Base-by-base conservation (phyloP, 1,140 invertebrate species). In the Pteromalus puparum region DNA sequence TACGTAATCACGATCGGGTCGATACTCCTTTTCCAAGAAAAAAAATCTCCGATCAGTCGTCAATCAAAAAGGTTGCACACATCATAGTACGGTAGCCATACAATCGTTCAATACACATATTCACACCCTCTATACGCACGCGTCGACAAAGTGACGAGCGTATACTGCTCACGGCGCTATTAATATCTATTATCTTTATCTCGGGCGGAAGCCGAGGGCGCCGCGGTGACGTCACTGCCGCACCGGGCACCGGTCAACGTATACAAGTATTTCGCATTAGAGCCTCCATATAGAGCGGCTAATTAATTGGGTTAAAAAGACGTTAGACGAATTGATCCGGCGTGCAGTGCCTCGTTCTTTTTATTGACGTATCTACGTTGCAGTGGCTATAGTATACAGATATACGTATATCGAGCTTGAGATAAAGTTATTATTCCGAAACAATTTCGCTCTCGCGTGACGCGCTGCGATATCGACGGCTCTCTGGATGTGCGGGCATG, bases 281-380 rank as follows among this genome's bases (percentile, higher is more conserved):
- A 84, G 86, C 82, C 24, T 67, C 83, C 10, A 42, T 85, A 84
- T 87, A 82, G 72, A 81, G 74, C 76, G 61, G 89, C 76, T 92
- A 92, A 92, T 93, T 93, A 92, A 92, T 92, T 92, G 90, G 89
- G 86, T 92, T 92, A 92, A 92, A 92, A 92, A 91, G 90, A 92
- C 90, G 89, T 92, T 92, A 89, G 89, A 83, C 88, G 88, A 90
- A 91, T 93, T 53, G 90, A 88, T 90, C 87, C 68, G 12, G 3
- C 30, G 68, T 87, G 87, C 85, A 86, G 88, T 86, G 85, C 78
- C 42, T 30, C 74, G 82, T 34, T 28, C 68, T 30, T 61, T 61
- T 61, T 61, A 61, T 61, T 61, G 53, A 61, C 53, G 48, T 53
- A 53, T 53, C 18, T 61, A 7, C 21, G 21, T 21, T 61, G 53